Base-by-base conservation (phyloP, 2,113 vertebrate genomes). In the Muscicapa adusta region DNA sequence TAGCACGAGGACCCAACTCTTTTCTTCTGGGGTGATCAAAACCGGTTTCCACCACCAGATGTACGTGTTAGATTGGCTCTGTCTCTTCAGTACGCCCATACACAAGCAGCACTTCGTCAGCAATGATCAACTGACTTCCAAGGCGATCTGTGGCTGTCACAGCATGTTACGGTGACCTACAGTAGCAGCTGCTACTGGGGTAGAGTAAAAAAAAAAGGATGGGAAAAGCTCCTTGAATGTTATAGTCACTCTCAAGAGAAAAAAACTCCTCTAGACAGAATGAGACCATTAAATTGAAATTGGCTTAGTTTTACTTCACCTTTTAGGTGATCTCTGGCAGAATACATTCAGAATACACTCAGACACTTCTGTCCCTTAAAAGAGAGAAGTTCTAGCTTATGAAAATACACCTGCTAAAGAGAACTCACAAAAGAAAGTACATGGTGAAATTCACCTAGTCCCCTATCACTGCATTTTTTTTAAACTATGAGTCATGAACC, bases 1-100 rank as follows among this genome's bases (percentile, higher is more conserved):
- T 33, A 68, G 12, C 43, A 38, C 0, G 1, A 57, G 28, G 8
- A 62, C 10, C 1, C 61, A 87, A 25, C 4, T 4, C 20, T 29
- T 40, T 57, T 33, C 31, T 56, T 74, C 26, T 38, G 12, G 13
- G 5, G 3, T 33, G 23, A 91, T 16, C n/a, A 57, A 18, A 74
- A 29, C 4, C 9, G 0, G 28, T 36, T 79, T 79, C 67, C 56
- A 89, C 2, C 43, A 71, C 24, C 33, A 82, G 29, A 89, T 61
- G 47, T 53, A 47, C 2, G 5, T 3, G 6, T 31, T 22, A 65
- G 29, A 40, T 16, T 24, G 24, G 29, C 17, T 45, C 19, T 66
- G 33, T 63, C 65, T 70, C 36, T 80, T 79, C 63, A 73, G 40
- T 24, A 45, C 9, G 5, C 34, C 26, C 60, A 29, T 42, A 56